Conservation (phyloP, 2,113 vertebrate genomes). For the Elephantulus edwardii region DNA sequence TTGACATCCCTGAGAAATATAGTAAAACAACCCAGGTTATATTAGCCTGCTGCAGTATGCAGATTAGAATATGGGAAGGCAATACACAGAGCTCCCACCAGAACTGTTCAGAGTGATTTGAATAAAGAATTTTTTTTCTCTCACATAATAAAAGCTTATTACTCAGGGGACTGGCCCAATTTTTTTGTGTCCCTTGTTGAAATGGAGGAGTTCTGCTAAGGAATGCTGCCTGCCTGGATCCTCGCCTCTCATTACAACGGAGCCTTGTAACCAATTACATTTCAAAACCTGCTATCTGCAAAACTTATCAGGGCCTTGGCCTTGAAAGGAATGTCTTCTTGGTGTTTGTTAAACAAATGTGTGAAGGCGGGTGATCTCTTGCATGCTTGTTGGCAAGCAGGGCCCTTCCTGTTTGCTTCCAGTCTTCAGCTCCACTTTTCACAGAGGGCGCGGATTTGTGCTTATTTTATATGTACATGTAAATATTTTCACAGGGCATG, state of each 20-base stretch:
- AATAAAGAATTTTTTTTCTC: background rate
- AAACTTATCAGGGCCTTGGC: slow-evolving; percentile 74
- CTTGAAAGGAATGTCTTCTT: slow-evolving; percentile 80
- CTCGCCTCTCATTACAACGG: slow-evolving; percentile 70
- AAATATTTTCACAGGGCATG: slow-evolving; percentile 89
- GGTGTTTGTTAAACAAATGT: background rate
- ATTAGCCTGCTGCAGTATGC: background rate
- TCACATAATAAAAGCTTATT: background rate
- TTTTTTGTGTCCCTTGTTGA: background rate
- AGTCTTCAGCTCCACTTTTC: background rate
- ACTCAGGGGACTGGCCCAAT: background rate
- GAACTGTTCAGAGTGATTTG: slow-evolving; percentile 1
- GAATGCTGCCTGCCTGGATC: slow-evolving; percentile 60
- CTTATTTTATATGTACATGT: background rate
- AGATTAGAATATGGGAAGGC: background rate
- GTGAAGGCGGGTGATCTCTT: slow-evolving; percentile 44
- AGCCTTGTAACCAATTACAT: slow-evolving; percentile 58
- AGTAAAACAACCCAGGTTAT: background rate
- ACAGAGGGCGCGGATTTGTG: background rate
- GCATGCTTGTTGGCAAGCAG: slow-evolving; percentile 16
- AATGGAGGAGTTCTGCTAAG: slow-evolving; percentile 37
- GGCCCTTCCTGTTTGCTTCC: slow-evolving; percentile 21
- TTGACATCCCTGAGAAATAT: background rate
- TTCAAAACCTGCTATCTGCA: slow-evolving; percentile 76
- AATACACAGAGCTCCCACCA: background rate